phyloP scores from a whole-genome alignment of 2,113 vertebrate genomes.

The Regulus satrapa region DNA sequence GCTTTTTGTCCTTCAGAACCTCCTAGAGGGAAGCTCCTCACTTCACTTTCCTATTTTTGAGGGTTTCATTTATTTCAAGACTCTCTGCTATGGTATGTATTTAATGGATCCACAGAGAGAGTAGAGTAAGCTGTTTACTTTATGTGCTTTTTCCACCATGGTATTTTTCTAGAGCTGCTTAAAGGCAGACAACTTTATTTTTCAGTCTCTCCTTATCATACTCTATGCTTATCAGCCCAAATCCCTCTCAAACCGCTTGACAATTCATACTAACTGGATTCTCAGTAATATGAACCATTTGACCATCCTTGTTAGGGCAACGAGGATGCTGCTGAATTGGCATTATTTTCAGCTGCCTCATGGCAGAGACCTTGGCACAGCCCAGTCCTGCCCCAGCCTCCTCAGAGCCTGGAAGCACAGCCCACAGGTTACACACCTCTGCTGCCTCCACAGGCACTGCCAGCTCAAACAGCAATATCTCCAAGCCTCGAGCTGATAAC shows the following conservation, averaged over 20 bases:
- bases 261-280: not conserved
- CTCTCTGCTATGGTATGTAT: not conserved
- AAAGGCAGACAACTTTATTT: not conserved
- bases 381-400: not conserved
- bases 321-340: not conserved
- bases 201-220: not conserved
- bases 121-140: not conserved
- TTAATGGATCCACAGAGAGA: not conserved
- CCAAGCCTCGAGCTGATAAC: not conserved
- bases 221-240: not conserved
- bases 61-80: not conserved
- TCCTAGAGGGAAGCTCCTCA: not conserved
- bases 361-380: not conserved
- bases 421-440: not conserved
- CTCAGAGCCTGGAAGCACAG: not conserved
- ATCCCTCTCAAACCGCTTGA: not conserved
- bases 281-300: not conserved
- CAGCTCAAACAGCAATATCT: not conserved
- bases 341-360: not conserved
- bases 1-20: not conserved
- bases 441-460: not conserved
- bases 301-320: not conserved
- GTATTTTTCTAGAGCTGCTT: not conserved
- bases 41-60: not conserved
- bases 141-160: not conserved